Percentiles rank a stretch among this genome's conserved stretches.
Conservation (phyloP, 2,888 invertebrate species). For the Catocala fraxini region DNA sequence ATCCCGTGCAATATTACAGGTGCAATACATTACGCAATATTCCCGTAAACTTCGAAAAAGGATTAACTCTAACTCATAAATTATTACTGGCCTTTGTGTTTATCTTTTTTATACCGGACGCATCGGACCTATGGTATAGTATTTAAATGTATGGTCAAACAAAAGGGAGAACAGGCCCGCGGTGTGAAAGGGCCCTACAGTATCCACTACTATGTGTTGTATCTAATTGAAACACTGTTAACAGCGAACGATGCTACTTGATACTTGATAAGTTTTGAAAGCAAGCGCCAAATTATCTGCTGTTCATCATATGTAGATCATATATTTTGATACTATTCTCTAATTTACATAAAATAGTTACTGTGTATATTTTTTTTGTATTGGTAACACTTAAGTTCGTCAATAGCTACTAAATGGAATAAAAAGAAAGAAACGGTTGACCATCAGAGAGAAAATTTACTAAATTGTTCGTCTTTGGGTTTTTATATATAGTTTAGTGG, state of each 20-base stretch:
- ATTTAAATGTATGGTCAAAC: conserved; percentile 86
- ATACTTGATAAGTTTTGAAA: conserved; percentile 56
- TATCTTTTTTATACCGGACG: conserved; percentile 68
- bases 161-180: conserved; percentile 72
- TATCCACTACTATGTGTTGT: conserved; percentile 73
- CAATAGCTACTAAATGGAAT: too few species aligned
- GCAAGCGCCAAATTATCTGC: not conserved
- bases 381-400: too few species aligned
- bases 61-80: conserved; percentile 65
- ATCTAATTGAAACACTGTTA: conserved; percentile 79
- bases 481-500: too few species aligned
- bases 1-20: too few species aligned
- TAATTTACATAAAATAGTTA: too few species aligned
- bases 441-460: too few species aligned
- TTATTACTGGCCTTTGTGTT: conserved; percentile 75
- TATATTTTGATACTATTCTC: not conserved
- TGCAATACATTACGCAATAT: conserved; percentile 10
- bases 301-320: not conserved
- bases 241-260: conserved; percentile 53
- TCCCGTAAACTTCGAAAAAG: conserved; percentile 11
- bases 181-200: conserved; percentile 76
- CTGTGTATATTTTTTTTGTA: too few species aligned
- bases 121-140: conserved; percentile 69
- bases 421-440: too few species aligned
- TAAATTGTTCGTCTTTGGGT: too few species aligned